phyloP scores from a whole-genome alignment of 2,113 vertebrate genomes.

The Serranochromis macrocephalus region DNA sequence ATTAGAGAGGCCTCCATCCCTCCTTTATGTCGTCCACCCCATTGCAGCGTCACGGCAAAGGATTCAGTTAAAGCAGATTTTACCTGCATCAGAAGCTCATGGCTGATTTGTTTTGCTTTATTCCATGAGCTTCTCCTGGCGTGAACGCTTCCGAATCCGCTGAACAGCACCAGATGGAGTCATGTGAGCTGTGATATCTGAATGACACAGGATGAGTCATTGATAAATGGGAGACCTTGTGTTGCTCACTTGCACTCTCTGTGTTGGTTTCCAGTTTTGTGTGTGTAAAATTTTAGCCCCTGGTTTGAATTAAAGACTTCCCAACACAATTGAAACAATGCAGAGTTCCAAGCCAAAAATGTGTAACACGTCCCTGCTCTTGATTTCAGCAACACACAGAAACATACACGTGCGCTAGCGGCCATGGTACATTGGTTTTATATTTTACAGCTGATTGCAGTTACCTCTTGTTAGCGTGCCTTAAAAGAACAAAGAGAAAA shows the following conservation, averaged over 20 bases:
- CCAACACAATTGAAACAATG: conserved; percentile 39
- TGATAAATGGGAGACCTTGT: background rate
- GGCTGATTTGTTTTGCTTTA: background rate
- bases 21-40: background rate
- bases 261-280: background rate
- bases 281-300: background rate
- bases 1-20: background rate
- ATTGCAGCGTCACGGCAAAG: background rate
- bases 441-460: conserved; percentile 37
- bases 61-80: background rate
- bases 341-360: background rate
- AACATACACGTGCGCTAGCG: background rate
- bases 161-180: background rate
- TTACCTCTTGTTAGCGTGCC: conserved; percentile 20
- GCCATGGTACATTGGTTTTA: conserved; percentile 16
- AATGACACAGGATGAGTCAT: conserved; percentile 13
- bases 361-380: conserved; percentile 12
- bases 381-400: conserved; percentile 22
- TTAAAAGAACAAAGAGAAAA: conserved; percentile 28
- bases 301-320: conserved; percentile 58
- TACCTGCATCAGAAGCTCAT: background rate
- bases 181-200: background rate
- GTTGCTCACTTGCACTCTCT: background rate
- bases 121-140: background rate
- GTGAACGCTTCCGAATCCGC: background rate